Base-by-base conservation (phyloP, 2,797 vertebrate species). In the Moxostoma hubbsi region DNA sequence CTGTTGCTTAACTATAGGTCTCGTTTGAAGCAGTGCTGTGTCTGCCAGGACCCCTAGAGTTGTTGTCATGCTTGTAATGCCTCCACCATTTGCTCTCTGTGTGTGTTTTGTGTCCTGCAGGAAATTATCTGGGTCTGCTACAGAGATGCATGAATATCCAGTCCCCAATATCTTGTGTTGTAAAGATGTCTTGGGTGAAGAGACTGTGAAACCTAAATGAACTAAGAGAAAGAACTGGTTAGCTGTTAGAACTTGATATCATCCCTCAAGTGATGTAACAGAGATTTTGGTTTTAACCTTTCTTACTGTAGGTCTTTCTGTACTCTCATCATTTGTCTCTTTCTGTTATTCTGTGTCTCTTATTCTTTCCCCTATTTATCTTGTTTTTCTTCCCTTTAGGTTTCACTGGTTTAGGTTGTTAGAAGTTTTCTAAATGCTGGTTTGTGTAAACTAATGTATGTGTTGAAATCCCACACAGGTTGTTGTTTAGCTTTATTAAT, bases 41-140 rank as follows among this genome's bases (percentile, higher is more conserved):
- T 81, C 75, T 66, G 18, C 54, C n/a, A 53, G 61, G 58, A 53
- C 63, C 24, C 50, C 45, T 12, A 73, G 65, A 70, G 82, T 63
- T 57, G 57, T 64, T 53, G 79, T 70, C 69, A 53, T 61, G 24
- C 15, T 75, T 81, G 43, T 55, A 54, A 57, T 71, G 75, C 47
- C 43, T 43, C 43, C 7, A 45, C 75, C 68, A 84, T 79, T 66
- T 62, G 59, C 59, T 65, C 65, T 65, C 79, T 24, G 58, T 45
- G 75, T 62, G 43, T 79, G 18, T 59, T 61, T 61, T 77, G 47
- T 79, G 69, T 61, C 59, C 53, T 69, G 53, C 61, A 73, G 66
- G 65, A 70, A 77, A 51, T 79, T 57, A 65, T 72, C 62, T 51
- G 62, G 72, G 76, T 24, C 8, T 67, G 59, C 5, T 5, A 43